Evolutionary conservation across 1,140 invertebrate species (phyloP).

Genomic region (Lepidurus apus): DNA sequence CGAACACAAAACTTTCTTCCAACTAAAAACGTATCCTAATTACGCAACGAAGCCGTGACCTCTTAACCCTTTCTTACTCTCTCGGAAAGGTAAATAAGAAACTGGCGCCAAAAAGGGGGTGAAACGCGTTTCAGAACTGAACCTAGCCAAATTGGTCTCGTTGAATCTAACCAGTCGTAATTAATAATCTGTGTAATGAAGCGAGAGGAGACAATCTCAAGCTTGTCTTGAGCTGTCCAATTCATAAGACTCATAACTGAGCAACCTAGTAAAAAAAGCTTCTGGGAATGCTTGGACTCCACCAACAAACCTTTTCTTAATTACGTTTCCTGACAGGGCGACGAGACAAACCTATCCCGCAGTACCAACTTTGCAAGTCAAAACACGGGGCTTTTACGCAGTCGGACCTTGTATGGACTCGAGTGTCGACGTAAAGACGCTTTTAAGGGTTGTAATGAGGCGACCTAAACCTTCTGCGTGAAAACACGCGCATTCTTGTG

Average conservation of each 20-base stretch:
- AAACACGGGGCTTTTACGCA: neutral
- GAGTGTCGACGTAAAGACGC: slow-evolving; percentile 17
- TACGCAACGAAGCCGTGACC: no score
- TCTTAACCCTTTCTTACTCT: no score
- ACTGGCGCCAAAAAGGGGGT: no score
- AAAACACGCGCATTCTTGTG: neutral
- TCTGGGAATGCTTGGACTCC: neutral
- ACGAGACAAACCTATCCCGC: neutral
- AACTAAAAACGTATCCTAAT: no score
- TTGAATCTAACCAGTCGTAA: neutral
- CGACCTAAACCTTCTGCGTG: slow-evolving; percentile 17
- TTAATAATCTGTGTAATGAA: neutral
- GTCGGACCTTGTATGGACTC: slow-evolving; percentile 20
- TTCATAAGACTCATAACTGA: neutral
- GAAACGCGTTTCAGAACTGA: no score
- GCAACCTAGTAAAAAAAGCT: neutral
- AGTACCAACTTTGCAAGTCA: slow-evolving; percentile 4
- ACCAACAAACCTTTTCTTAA: neutral
- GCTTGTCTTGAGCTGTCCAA: neutral
- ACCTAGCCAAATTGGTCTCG: neutral
- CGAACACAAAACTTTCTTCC: no score
- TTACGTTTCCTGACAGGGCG: neutral
- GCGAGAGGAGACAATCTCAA: neutral
- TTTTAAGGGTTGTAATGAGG: slow-evolving; percentile 13
- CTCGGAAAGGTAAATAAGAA: no score